Evolutionary conservation across 2,797 vertebrate species (phyloP).

Genomic region (Clarias laeviceps): DNA sequence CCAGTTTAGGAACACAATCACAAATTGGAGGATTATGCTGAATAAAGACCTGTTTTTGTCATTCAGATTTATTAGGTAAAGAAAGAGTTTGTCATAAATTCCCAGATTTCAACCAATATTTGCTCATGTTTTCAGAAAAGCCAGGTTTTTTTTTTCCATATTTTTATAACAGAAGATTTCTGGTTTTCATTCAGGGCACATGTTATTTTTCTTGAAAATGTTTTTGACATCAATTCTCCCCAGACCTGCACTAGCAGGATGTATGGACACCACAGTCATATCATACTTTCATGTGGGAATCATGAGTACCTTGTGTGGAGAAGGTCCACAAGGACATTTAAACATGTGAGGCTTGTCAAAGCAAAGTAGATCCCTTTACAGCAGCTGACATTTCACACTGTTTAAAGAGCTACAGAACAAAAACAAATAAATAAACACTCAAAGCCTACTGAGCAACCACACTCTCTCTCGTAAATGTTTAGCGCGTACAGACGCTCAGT

Average conservation of each 20-base stretch:
- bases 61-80: background rate
- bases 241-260: conserved; percentile 11
- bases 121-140: conserved; percentile 5
- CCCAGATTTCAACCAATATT: background rate
- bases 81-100: background rate
- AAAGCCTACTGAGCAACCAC: conserved; percentile 17
- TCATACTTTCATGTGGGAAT: background rate
- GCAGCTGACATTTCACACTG: conserved; percentile 44
- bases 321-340: conserved; percentile 19
- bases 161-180: background rate
- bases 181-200: conserved; percentile 1
- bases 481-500: background rate
- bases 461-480: background rate
- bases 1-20: background rate
- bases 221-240: conserved; percentile 15
- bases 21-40: background rate
- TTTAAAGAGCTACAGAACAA: conserved; percentile 39
- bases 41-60: background rate
- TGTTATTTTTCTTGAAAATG: conserved; percentile 10
- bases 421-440: conserved; percentile 56
- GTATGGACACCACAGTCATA: conserved; percentile 15
- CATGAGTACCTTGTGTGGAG: conserved; percentile 6
- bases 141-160: background rate
- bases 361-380: conserved; percentile 35
- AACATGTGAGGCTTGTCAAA: conserved; percentile 24